Evolutionary conservation across 2,888 invertebrate genomes (phyloP).

Genomic region (Brenthis daphne): DNA sequence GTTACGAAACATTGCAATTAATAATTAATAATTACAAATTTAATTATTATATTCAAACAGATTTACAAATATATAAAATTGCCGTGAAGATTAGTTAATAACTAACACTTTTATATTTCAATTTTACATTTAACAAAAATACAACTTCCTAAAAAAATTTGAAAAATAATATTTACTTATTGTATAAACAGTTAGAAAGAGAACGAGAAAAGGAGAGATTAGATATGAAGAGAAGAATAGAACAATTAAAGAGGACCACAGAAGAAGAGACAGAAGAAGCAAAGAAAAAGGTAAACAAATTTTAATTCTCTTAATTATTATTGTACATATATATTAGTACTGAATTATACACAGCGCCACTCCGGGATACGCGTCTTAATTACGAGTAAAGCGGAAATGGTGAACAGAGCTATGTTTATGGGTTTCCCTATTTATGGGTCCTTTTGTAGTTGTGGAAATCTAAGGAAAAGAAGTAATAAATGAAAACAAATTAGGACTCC

Average conservation of each 20-base stretch:
- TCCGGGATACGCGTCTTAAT: background rate
- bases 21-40: no score
- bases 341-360: no score
- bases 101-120: no score
- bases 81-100: no score
- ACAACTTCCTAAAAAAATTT: no score
- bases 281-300: slow-evolving; percentile 88
- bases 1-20: background rate
- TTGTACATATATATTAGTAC: no score
- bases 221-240: slow-evolving; percentile 92
- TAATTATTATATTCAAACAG: background rate
- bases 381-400: background rate
- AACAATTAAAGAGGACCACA: slow-evolving; percentile 90
- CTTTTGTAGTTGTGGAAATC: background rate
- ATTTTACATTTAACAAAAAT: no score
- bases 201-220: slow-evolving; percentile 94
- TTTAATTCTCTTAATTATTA: no score
- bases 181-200: slow-evolving; percentile 86
- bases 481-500: background rate
- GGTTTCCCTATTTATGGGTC: background rate
- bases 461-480: background rate
- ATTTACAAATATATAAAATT: no score
- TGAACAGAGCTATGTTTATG: background rate
- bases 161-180: background rate
- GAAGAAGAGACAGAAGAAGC: slow-evolving; percentile 96